Evolutionary conservation across 2,888 invertebrate species (phyloP).

Genomic region (Nycteola revayana): DNA sequence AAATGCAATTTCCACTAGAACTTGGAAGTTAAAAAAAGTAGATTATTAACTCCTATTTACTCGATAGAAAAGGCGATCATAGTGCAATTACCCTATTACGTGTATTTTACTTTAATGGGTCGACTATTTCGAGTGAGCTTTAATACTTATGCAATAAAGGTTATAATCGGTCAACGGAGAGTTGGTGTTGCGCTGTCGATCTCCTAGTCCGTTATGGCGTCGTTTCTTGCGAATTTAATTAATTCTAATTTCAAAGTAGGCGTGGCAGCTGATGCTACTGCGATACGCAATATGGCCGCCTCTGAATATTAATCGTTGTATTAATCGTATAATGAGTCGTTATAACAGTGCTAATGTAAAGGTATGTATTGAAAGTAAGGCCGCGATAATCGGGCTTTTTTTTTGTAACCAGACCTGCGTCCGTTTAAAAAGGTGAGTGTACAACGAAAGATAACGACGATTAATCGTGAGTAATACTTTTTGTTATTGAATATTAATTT

Average conservation of each 20-base stretch:
- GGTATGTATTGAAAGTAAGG: constrained; percentile 34
- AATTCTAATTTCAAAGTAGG: constrained; percentile 56
- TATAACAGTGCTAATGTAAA: constrained; percentile 35
- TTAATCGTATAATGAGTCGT: constrained; percentile 54
- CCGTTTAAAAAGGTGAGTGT: constrained; percentile 7
- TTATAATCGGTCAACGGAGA: constrained; percentile 24
- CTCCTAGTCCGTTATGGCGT: constrained; percentile 27
- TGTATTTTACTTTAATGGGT: constrained; percentile 9
- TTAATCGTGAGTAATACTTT: constrained; percentile 20
- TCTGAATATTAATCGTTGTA: constrained; percentile 58
- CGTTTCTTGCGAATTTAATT: constrained; percentile 45
- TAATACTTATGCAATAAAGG: constrained; percentile 19
- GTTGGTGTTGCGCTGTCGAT: constrained; percentile 11
- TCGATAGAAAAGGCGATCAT: constrained; percentile 27
- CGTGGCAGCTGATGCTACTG: constrained; percentile 56
- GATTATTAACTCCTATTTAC: constrained; percentile 28
- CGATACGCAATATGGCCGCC: constrained; percentile 59
- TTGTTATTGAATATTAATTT: constrained; percentile 11
- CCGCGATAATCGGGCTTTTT: constrained; percentile 19
- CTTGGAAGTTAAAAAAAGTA: constrained; percentile 20
- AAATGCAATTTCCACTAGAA: constrained; percentile 16
- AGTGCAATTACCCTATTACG: constrained; percentile 22
- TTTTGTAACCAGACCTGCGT: constrained; percentile 2
- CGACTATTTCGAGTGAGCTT: background rate
- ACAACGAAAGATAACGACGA: constrained; percentile 9